Conservation (phyloP, 2,888 invertebrate species). For the Volucella inanis region DNA sequence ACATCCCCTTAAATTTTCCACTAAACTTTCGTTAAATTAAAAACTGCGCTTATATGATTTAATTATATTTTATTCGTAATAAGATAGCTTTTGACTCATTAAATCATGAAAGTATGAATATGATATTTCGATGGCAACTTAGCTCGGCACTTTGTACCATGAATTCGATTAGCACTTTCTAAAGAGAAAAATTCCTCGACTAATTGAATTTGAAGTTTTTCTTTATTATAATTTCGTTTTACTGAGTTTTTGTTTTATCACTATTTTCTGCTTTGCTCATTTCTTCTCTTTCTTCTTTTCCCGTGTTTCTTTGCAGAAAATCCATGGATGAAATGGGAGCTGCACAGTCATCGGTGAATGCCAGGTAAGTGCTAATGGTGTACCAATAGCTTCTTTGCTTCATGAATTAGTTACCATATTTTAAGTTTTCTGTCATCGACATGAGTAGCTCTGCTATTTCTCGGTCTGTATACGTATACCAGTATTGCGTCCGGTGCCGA, state of each 20-base stretch:
- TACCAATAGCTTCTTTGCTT: slow-evolving; percentile 70
- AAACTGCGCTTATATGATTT: too few relatives aligned
- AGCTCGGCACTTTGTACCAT: slow-evolving; percentile 37
- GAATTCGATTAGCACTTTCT: slow-evolving; percentile 72
- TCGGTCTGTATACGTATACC: slow-evolving; percentile 22
- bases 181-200: slow-evolving; percentile 73
- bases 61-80: too few relatives aligned
- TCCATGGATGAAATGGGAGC: slow-evolving; percentile 93
- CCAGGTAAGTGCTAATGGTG: slow-evolving; percentile 89
- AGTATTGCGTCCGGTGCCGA: slow-evolving; percentile 32
- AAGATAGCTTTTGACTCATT: too few relatives aligned
- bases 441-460: slow-evolving; percentile 67
- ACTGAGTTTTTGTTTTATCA: slow-evolving; percentile 53
- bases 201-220: slow-evolving; percentile 73
- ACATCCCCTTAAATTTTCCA: too few relatives aligned
- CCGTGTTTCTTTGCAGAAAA: slow-evolving; percentile 89
- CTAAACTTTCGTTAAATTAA: too few relatives aligned
- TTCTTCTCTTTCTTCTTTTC: slow-evolving; percentile 68
- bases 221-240: slow-evolving; percentile 48
- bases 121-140: slow-evolving; percentile 1
- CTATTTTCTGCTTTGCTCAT: slow-evolving; percentile 64
- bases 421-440: slow-evolving; percentile 76
- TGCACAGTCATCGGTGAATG: slow-evolving; percentile 91
- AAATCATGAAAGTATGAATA: slow-evolving; percentile 17
- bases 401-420: slow-evolving; percentile 83